Conservation (phyloP, 2,888 invertebrate genomes). For the Miltochrista miniata region DNA sequence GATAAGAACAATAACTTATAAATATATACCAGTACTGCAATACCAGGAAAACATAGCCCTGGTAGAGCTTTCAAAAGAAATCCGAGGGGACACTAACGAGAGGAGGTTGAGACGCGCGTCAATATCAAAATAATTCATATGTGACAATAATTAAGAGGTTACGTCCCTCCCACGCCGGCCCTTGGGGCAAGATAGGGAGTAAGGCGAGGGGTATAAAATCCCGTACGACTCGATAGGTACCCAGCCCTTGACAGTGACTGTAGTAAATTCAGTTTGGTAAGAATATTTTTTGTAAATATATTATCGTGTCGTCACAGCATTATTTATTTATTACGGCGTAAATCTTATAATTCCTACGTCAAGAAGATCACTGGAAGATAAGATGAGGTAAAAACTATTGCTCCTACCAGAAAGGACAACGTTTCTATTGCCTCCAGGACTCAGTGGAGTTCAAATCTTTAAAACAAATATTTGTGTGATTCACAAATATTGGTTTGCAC, state of each 20-base stretch:
- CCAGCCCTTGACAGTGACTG: conserved; percentile 34
- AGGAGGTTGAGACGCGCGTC: conserved; percentile 54
- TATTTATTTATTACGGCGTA: too few species aligned
- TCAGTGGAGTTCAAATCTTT: too few species aligned
- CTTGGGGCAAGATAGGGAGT: conserved; percentile 43
- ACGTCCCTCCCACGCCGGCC: conserved; percentile 47
- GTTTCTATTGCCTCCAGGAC: too few species aligned
- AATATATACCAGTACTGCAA: neutral
- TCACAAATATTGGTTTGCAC: too few species aligned
- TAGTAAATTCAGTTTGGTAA: conserved; percentile 42
- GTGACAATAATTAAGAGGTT: conserved; percentile 77
- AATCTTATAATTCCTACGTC: too few species aligned
- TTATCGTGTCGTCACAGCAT: too few species aligned
- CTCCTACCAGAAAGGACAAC: too few species aligned
- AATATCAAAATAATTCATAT: conserved; percentile 79
- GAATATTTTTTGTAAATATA: conserved; percentile 35
- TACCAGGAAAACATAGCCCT: conserved; percentile 30
- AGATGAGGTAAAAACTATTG: too few species aligned
- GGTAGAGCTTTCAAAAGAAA: conserved; percentile 36
- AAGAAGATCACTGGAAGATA: too few species aligned
- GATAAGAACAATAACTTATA: neutral
- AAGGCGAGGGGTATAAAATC: conserved; percentile 41
- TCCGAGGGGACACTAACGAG: conserved; percentile 45
- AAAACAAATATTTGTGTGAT: too few species aligned
- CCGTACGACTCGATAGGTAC: conserved; percentile 52